Percentiles rank a stretch among this genome's conserved stretches.
phyloP scores from a whole-genome alignment of 2,888 invertebrate genomes.

The Parelbella ahira region DNA sequence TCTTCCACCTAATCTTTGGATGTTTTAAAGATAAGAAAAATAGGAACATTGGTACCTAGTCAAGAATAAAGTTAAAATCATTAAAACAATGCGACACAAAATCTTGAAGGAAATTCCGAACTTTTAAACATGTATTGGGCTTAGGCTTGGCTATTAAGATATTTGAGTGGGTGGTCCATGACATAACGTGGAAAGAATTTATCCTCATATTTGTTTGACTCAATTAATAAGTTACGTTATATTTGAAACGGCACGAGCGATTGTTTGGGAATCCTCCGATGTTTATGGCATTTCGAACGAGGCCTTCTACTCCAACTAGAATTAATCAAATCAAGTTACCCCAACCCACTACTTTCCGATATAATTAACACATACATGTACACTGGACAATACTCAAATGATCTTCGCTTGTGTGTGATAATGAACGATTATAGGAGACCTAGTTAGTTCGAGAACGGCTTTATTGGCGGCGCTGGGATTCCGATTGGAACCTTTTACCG shows the following conservation, averaged over 20 bases:
- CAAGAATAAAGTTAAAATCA: no score
- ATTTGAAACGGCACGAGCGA: conserved; percentile 14
- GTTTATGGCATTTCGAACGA: conserved; percentile 70
- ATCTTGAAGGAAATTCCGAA: no score
- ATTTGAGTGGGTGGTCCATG: conserved; percentile 20
- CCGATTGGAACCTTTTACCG: conserved; percentile 52
- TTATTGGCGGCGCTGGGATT: conserved; percentile 34
- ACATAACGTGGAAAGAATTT: conserved; percentile 13
- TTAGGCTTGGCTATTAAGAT: conserved; percentile 6
- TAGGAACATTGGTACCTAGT: no score
- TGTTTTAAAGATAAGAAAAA: no score
- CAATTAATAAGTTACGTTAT: conserved; percentile 7
- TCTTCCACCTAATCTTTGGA: no score
- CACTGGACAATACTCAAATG: conserved; percentile 67
- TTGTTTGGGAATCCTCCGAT: conserved; percentile 59
- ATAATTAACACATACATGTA: conserved; percentile 77
- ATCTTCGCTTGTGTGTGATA: conserved; percentile 69
- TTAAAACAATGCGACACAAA: no score
- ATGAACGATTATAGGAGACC: conserved; percentile 79
- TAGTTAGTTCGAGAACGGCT: conserved; percentile 56
- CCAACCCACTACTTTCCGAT: conserved; percentile 79
- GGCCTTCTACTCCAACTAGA: conserved; percentile 70
- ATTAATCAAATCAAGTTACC: conserved; percentile 81
- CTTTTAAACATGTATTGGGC: no score
- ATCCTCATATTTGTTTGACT: conserved; percentile 13